A percentile compares a stretch with the other conserved stretches of the same genome.
phyloP scores from a whole-genome alignment of 1,140 invertebrate species.

The Druon quercuslanigerum region DNA sequence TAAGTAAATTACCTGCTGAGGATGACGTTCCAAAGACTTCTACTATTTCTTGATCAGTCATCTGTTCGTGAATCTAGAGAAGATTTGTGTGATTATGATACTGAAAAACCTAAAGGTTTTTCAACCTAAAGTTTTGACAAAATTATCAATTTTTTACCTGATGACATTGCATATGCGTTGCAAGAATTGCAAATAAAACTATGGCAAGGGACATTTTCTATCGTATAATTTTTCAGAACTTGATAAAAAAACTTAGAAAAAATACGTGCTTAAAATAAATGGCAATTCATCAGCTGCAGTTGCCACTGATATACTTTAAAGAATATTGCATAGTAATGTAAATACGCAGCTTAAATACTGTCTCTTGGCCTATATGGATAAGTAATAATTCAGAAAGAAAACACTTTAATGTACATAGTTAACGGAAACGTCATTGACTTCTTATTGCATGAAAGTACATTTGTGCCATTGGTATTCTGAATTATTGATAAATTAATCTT shows the following conservation, averaged over 20 bases:
- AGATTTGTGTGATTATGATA: too few species aligned
- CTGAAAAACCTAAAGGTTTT: too few species aligned
- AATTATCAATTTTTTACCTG: not conserved
- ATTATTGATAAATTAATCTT: not conserved
- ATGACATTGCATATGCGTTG: too few species aligned
- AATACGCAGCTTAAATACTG: conserved; percentile 16
- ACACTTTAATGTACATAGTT: conserved; percentile 5
- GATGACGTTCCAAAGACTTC: not conserved
- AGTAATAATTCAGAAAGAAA: not conserved
- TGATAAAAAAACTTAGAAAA: too few species aligned
- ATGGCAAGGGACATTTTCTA: too few species aligned
- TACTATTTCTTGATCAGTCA: not conserved
- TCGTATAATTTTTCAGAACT: too few species aligned
- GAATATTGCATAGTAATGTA: conserved; percentile 10
- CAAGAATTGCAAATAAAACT: too few species aligned
- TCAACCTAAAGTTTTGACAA: too few species aligned
- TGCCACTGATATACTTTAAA: not conserved
- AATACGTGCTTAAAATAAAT: too few species aligned
- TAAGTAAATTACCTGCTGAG: not conserved
- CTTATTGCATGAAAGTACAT: not conserved
- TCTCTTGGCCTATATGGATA: not conserved
- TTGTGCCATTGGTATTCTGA: conserved; percentile 6
- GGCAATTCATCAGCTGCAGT: not conserved
- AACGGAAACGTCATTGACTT: conserved; percentile 10
- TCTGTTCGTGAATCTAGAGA: not conserved